Evolutionary conservation across 1,140 invertebrate genomes (phyloP).

Genomic region (Medauroidea extradentata): DNA sequence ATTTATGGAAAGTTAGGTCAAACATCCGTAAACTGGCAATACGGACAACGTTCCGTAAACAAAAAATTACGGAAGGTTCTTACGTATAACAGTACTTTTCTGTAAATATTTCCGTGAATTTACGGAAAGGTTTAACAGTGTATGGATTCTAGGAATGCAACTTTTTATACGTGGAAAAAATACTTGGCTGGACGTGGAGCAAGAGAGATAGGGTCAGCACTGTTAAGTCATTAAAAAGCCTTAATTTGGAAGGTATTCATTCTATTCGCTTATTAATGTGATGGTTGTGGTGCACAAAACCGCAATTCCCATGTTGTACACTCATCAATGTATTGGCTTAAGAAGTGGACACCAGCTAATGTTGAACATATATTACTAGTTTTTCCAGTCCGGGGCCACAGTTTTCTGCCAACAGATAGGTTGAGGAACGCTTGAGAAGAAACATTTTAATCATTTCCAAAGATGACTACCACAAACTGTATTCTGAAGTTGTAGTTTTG

Average conservation of each 20-base stretch:
- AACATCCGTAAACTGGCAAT: no score
- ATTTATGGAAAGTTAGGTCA: no score
- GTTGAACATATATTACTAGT: slow-evolving; percentile 22
- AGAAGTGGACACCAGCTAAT: slow-evolving; percentile 13
- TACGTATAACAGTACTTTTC: no score
- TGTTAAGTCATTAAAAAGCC: slow-evolving; percentile 14
- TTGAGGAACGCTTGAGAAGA: slow-evolving; percentile 29
- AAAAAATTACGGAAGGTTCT: no score
- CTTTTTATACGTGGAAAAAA: slow-evolving; percentile 27
- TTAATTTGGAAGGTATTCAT: slow-evolving; percentile 1
- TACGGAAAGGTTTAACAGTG: no score
- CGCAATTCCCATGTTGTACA: slow-evolving; percentile 28
- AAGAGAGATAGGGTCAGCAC: slow-evolving; percentile 22
- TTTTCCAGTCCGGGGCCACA: slow-evolving; percentile 33
- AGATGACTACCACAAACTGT: slow-evolving; percentile 16
- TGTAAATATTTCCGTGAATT: no score
- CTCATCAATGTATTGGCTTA: slow-evolving; percentile 22
- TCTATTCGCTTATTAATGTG: slow-evolving; percentile 26
- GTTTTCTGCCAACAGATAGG: slow-evolving; percentile 30
- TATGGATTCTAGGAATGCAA: slow-evolving; percentile 20
- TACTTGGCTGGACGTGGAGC: slow-evolving; percentile 21
- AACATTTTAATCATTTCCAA: slow-evolving; percentile 15
- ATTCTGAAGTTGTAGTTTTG: slow-evolving; percentile 7
- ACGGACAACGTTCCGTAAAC: no score
- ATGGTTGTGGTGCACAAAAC: slow-evolving; percentile 28